phyloP scores from a whole-genome alignment of 2,113 vertebrate species.

The Illadopsis cleaveri region DNA sequence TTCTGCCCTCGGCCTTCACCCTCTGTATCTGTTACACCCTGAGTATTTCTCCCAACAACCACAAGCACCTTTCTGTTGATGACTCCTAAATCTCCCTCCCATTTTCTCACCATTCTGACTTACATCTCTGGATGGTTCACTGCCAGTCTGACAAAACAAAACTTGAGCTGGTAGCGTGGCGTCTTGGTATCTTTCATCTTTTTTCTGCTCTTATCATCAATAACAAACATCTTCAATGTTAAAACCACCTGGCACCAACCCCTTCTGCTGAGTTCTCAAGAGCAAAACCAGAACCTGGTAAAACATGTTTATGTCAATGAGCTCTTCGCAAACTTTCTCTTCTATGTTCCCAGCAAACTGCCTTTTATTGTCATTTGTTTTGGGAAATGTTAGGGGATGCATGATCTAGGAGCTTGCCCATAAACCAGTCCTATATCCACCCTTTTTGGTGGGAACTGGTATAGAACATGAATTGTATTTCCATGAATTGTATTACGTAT shows the following conservation, averaged over 20 bases:
- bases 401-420: background rate
- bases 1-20: background rate
- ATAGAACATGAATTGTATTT: background rate
- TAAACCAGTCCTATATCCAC: background rate
- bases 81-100: constrained; percentile 6
- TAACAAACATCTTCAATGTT: background rate
- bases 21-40: background rate
- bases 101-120: constrained; percentile 43
- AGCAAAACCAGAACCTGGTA: constrained; percentile 25
- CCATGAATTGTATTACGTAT: background rate
- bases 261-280: constrained; percentile 37
- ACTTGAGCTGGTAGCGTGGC: constrained; percentile 16
- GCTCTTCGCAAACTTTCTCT: background rate
- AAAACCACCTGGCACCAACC: constrained; percentile 38
- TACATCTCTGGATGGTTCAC: background rate
- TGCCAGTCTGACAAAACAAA: constrained; percentile 36
- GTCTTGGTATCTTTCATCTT: constrained; percentile 44
- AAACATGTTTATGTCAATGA: background rate
- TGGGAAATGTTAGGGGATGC: background rate
- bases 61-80: background rate
- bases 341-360: background rate
- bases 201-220: constrained; percentile 21
- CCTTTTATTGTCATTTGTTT: background rate
- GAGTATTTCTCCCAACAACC: background rate
- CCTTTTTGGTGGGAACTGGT: background rate